These are phyloP conservation scores for Pelagia noctiluca DNA, from an alignment of 30 jellyfish, hydroid and myxozoan species.

Conservation along the genomic window DNA sequence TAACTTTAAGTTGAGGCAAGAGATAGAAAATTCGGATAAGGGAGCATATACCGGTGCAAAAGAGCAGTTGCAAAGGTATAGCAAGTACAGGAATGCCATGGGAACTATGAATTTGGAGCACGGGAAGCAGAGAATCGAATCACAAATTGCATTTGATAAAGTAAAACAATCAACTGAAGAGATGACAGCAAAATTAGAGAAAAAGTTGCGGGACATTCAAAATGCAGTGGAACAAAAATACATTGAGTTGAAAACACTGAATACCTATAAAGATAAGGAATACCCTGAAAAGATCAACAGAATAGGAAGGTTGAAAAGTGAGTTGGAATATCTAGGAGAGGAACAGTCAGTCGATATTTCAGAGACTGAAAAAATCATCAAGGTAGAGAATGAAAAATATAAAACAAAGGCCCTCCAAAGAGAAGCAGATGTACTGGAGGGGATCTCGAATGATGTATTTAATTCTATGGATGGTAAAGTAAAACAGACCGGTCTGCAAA, in stretches of 20 bases:
- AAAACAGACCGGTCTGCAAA: slow-evolving; percentile 33
- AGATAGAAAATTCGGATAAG: slow-evolving; percentile 36
- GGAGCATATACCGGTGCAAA: slow-evolving; percentile 27
- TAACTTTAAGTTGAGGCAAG: slow-evolving; percentile 36
- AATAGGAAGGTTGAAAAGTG: slow-evolving; percentile 33
- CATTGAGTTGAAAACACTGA: slow-evolving; percentile 38
- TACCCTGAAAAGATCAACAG: slow-evolving; percentile 60
- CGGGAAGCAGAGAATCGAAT: slow-evolving; percentile 29
- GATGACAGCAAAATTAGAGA: slow-evolving; percentile 10
- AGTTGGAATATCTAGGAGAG: not conserved
- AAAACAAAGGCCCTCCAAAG: not conserved
- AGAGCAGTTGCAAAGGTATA: slow-evolving; percentile 33
- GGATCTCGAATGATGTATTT: slow-evolving; percentile 10
- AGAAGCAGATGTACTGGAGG: slow-evolving; percentile 10
- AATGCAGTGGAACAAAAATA: slow-evolving; percentile 12
- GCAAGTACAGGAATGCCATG: slow-evolving; percentile 56
- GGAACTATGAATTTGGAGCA: slow-evolving; percentile 44
- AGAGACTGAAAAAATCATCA: slow-evolving; percentile 29
- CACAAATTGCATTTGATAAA: slow-evolving; percentile 3
- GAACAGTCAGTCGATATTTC: slow-evolving; percentile 16
- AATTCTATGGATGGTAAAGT: slow-evolving; percentile 42
- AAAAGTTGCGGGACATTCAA: slow-evolving; percentile 7
- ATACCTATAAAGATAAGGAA: slow-evolving; percentile 57
- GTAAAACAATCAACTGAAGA: slow-evolving; percentile 27
- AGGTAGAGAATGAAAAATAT: slow-evolving; percentile 40